Evolutionary conservation across 2,888 invertebrate species (phyloP), one percentile per base, ranked within the genome.

Genomic region (Eumacrocentrus americanus): DNA sequence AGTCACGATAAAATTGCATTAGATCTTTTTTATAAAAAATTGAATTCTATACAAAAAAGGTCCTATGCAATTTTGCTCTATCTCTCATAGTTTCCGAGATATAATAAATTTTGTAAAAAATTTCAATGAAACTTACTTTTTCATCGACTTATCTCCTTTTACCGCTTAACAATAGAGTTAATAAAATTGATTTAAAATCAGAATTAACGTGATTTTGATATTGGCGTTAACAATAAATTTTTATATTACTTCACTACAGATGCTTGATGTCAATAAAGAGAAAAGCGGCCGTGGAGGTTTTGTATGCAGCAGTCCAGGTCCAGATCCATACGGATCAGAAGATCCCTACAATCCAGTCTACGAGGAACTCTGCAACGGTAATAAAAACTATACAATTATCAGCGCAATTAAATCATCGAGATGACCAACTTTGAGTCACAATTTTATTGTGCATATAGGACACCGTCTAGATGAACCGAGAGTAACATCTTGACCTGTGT

Each of bases 281-380:
- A 77, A 78, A 66, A 77, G 77, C 51, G 69, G 72, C 47, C 73
- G 77, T 61, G 77, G 78, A 23, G 77, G 78, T 44, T 79, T 79
- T 70, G 76, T 78, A 61, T 79, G 79, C 70, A 79, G 77, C 87
- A 67, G 88, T 87, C 46, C 88, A 2, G 87, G 88, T 5, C 88
- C 88, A 16, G 88, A 88, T 80, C 88, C 88, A 34, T 85, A 85
- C 79, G 82, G 83, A 69, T 85, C 85, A 56, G 85, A 87, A 74
- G 86, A 87, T 72, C 82, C 88, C 75, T 85, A 88, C 72, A 92
- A 92, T 71, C 92, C 92, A 53, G 89, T 92, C 20, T 92, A 92
- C 81, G 92, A 92, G 81, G 92, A 92, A 76, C 84, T 93, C 42
- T 88, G 87, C 65, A 88, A 89, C 73, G 86, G 85, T 54, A 86